Evolutionary conservation across 2,797 vertebrate genomes (phyloP).

Genomic region (Myotis myotis): DNA sequence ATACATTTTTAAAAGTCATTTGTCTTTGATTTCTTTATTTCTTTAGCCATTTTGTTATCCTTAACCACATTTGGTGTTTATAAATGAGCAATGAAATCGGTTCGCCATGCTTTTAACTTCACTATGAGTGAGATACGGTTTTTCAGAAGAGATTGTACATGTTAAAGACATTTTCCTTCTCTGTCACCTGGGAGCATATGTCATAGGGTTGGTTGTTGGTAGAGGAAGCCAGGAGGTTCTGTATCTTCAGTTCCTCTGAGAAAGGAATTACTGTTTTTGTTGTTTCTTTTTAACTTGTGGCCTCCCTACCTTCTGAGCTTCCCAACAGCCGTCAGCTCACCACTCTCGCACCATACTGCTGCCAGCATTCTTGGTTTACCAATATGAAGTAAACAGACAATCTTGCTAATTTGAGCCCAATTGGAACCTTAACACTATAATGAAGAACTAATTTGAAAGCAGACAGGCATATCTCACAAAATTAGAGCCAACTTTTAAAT

Average conservation of each 20-base stretch:
- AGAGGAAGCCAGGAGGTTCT: conserved; percentile 23
- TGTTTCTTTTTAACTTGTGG: conserved; percentile 22
- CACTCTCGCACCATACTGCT: conserved; percentile 56
- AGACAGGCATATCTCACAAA: conserved; percentile 62
- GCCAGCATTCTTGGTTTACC: conserved; percentile 64
- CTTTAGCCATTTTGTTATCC: neutral
- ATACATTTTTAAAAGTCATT: neutral
- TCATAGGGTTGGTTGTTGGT: neutral
- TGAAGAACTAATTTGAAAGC: conserved; percentile 76
- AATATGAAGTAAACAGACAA: conserved; percentile 82
- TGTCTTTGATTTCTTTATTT: neutral
- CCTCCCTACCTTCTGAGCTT: conserved; percentile 67
- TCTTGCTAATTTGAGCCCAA: conserved; percentile 77
- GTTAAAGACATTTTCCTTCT: conserved; percentile 33
- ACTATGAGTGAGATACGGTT: neutral
- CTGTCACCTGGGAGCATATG: neutral
- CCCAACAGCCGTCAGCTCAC: conserved; percentile 69
- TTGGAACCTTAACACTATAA: conserved; percentile 63
- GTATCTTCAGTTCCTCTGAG: neutral
- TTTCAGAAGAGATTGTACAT: conserved; percentile 14
- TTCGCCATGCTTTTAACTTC: neutral
- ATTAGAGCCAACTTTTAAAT: conserved; percentile 67
- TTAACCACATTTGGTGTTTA: neutral
- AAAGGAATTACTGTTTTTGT: neutral
- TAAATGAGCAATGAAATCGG: neutral